Evolutionary conservation across 2,888 invertebrate genomes (phyloP), one percentile per base, ranked within the genome.

Genomic region (Autographa pulchrina): DNA sequence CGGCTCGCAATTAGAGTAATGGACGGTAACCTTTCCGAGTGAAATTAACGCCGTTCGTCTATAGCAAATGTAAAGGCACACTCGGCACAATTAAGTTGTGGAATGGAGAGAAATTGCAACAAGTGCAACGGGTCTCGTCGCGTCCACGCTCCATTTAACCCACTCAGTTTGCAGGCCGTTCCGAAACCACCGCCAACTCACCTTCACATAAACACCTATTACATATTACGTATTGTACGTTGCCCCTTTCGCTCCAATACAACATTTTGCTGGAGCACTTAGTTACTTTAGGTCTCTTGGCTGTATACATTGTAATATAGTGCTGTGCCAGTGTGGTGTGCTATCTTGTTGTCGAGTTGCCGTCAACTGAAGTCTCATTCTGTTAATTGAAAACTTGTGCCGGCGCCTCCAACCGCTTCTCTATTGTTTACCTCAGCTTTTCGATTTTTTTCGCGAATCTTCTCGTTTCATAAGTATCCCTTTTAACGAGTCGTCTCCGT

Each of bases 1-100:
- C 92, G 93, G 92, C 91, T 93, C 88, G 94, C 94, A 96, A 96
- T 96, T 95, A 96, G 91, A 91, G 92, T 95, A 96, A 96, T 96
- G 94, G 94, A 94, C 90, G 86, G 92, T 91, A 93, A 93, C 94
- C 93, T 92, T 90, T 88, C 88, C 81, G 83, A 86, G 89, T 84
- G 86, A 92, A 94, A 94, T 94, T 94, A 93, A 92, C 91, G 93
- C 91, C 85, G 91, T 94, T 91, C 92, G 90, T 92, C 92, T 93
- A 92, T 93, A 92, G 90, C 87, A 86, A 90, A 89, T 88, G 89
- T 92, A 89, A 91, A 90, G 89, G 91, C 87, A 92, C 88, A 93
- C 92, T 94, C 87, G 89, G 89, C 84, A 92, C 93, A 92, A 93
- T 94, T 92, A 93, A 93, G 91, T 92, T 90, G 90, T 88, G 85